Conservation (phyloP, 35 echinoderm and acorn worm species). For the Apostichopus parvimensis region DNA sequence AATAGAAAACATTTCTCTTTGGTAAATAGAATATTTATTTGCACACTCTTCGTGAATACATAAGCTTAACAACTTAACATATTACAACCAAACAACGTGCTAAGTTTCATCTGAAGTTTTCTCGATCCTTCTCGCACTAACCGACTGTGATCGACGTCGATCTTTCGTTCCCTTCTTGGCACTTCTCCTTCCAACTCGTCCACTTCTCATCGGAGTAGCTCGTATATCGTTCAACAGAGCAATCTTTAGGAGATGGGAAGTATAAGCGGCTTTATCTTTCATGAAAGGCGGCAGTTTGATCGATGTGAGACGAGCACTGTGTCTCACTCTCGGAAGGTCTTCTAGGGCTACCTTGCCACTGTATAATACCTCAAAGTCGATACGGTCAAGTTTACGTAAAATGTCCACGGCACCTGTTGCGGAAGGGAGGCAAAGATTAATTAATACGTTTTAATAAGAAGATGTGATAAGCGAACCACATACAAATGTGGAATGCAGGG, state of each 20-base stretch:
- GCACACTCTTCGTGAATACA: neutral
- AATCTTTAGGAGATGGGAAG: constrained; percentile 66
- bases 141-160: neutral
- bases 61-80: neutral
- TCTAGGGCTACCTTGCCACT: constrained; percentile 80
- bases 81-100: neutral
- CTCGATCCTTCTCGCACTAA: neutral
- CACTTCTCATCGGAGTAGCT: neutral
- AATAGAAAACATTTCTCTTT: neutral
- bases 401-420: constrained; percentile 86
- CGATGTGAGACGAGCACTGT: constrained; percentile 73
- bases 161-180: neutral
- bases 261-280: constrained; percentile 73
- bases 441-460: too few species aligned
- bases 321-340: constrained; percentile 72
- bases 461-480: too few species aligned
- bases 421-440: neutral
- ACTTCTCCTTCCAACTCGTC: neutral
- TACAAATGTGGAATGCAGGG: too few species aligned
- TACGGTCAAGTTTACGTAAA: constrained; percentile 78
- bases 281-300: constrained; percentile 87
- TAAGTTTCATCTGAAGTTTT: neutral
- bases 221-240: constrained; percentile 70
- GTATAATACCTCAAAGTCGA: constrained; percentile 83
- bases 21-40: neutral